Percentiles rank a stretch among this genome's conserved stretches.
phyloP scores from a whole-genome alignment of 37 sponge, comb jelly and placozoan genomes.

The Chondrilla cf. caribensis region DNA sequence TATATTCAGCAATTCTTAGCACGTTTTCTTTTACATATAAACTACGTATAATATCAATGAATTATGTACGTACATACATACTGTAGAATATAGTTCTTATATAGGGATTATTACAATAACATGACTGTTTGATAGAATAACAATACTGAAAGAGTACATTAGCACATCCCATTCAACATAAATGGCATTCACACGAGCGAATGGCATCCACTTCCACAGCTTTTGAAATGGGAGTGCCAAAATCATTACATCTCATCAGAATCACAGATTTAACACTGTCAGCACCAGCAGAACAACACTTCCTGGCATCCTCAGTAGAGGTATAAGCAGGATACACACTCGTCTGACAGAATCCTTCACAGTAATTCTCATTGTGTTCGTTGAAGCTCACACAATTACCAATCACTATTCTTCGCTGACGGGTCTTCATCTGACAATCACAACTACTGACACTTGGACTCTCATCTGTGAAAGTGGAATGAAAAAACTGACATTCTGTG shows the following conservation, averaged over 20 bases:
- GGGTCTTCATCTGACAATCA: constrained; percentile 7
- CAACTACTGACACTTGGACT: neutral
- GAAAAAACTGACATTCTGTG: too few relatives aligned
- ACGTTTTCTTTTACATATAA: too few relatives aligned
- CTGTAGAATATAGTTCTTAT: too few relatives aligned
- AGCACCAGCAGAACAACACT: neutral
- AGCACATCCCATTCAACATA: too few relatives aligned
- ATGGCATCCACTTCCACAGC: constrained; percentile 12
- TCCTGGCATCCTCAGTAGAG: neutral
- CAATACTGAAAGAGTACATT: too few relatives aligned
- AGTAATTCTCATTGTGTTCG: constrained; percentile 25
- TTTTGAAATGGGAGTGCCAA: neutral
- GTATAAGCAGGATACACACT: neutral
- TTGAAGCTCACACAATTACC: constrained; percentile 9
- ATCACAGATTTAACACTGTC: neutral
- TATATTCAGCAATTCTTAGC: too few relatives aligned
- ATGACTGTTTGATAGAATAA: too few relatives aligned
- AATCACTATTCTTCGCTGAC: neutral
- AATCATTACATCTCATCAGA: neutral
- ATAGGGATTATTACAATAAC: too few relatives aligned
- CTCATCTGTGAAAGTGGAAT: too few relatives aligned
- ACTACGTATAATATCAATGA: too few relatives aligned
- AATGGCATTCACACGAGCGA: constrained; percentile 6
- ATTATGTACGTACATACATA: too few relatives aligned
- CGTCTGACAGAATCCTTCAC: constrained; percentile 11